Percentiles rank a stretch among this genome's conserved stretches.
These are phyloP conservation scores for Stenoptilia bipunctidactyla DNA, from an alignment of 2,888 invertebrate genomes.

Conservation along the genomic window DNA sequence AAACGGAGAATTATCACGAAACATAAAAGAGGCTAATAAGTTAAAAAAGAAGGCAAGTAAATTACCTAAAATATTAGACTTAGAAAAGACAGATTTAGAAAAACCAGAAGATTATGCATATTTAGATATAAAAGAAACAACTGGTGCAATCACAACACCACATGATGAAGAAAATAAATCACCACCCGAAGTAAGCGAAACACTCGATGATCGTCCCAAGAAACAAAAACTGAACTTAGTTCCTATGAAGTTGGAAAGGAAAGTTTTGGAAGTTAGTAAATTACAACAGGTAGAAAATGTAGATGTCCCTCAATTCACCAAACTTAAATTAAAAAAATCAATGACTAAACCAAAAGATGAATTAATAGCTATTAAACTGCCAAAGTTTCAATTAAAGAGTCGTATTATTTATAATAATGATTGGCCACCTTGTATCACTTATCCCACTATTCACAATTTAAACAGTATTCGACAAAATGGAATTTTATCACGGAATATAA, in stretches of 20 bases:
- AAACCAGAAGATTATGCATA: too few species aligned
- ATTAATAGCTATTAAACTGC: constrained; percentile 51
- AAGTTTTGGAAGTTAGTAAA: constrained; percentile 73
- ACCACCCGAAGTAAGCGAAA: constrained; percentile 6
- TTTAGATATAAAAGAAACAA: too few species aligned
- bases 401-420: constrained; percentile 73
- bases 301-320: constrained; percentile 74
- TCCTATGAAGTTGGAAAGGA: constrained; percentile 74
- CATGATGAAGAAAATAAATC: too few species aligned
- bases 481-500: constrained; percentile 77
- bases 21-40: constrained; percentile 76
- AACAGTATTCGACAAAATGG: constrained; percentile 74
- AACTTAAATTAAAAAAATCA: constrained; percentile 78
- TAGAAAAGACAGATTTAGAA: constrained; percentile 33
- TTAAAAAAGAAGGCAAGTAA: constrained; percentile 70
- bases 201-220: constrained; percentile 24
- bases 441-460: constrained; percentile 62
- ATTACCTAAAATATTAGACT: constrained; percentile 60
- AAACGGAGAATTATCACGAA: constrained; percentile 77
- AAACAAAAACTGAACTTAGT: constrained; percentile 35
- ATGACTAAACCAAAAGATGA: constrained; percentile 60
- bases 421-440: constrained; percentile 73
- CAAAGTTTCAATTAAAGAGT: constrained; percentile 80
- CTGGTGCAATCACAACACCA: too few species aligned
- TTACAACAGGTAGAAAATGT: constrained; percentile 73